Evolutionary conservation across 2,888 invertebrate species (phyloP), one percentile per base, ranked within the genome.

Genomic region (Carabus problematicus): DNA sequence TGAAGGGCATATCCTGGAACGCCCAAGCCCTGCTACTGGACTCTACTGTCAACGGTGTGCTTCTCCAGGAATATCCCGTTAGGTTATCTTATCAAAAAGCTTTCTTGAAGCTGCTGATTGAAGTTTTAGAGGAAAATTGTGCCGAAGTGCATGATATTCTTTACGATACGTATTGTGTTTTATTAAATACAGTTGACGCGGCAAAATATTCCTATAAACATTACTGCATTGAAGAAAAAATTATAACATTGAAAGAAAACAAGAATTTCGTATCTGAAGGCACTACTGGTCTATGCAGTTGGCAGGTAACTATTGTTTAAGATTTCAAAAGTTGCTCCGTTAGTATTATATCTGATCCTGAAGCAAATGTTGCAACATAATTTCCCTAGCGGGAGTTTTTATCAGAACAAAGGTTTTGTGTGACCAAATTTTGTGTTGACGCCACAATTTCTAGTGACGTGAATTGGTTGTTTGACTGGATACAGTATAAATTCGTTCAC

Each of bases 271-370:
- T 93, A 73, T 86, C 89, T 0, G 85, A 90, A 79, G 93, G 93
- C 39, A 93, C 93, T 16, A 94, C 93, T 12, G 93, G 93, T 29
- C 82, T 93, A 74, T 88, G 87, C 73, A 90, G 88, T 75, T 93
- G 93, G 93, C 90, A 92, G 86, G 90, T 90, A 82, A n/a, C n/a
- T n/a, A n/a, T n/a, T n/a, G n/a, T n/a, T n/a, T n/a, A n/a, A 73
- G 71, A 67, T 42, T 14, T 43, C 8, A 14, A 29, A 29, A 29
- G 29, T 29, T 29, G 29, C 29, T 29, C 29, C 2, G 29, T 29
- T 29, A 29, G 2, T 29, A 29, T 29, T 6, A 29, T 29, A 29
- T 3, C 29, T 29, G 29, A 6, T 6, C 29, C 29, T 29, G 6
- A 6, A 29, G 29, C 2, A 6, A 29, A 29, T 29, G 29, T 29